phyloP scores from a whole-genome alignment of 1,140 invertebrate genomes.

The Aleiodes sp. region DNA sequence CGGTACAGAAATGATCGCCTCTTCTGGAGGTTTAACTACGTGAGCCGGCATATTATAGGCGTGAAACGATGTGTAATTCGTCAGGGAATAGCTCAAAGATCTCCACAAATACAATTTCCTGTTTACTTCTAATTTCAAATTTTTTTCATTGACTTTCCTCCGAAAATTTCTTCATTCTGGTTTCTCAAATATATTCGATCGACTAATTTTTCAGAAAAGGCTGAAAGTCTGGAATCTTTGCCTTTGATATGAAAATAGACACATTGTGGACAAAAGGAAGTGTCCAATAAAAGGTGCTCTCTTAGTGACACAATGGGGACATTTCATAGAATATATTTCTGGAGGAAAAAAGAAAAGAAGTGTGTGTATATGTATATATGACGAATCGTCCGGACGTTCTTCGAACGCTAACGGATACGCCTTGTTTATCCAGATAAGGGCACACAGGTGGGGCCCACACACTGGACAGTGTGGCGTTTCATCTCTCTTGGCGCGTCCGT shows the following conservation, averaged over 20 bases:
- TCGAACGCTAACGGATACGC: conserved; percentile 50
- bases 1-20: conserved; percentile 16
- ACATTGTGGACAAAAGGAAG: too few relatives aligned
- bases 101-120: too few relatives aligned
- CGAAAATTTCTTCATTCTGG: too few relatives aligned
- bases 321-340: background rate
- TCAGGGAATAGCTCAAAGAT: conserved; percentile 41
- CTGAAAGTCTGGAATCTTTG: too few relatives aligned
- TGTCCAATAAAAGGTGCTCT: too few relatives aligned
- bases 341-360: background rate
- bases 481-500: conserved; percentile 50
- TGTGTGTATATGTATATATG: background rate
- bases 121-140: too few relatives aligned
- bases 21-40: conserved; percentile 35
- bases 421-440: conserved; percentile 61
- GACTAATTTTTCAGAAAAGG: too few relatives aligned
- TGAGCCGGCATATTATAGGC: conserved; percentile 49
- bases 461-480: conserved; percentile 62
- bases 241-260: too few relatives aligned
- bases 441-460: conserved; percentile 51
- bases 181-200: too few relatives aligned
- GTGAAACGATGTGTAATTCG: conserved; percentile 59
- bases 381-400: conserved; percentile 33
- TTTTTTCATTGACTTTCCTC: too few relatives aligned
- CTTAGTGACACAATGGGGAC: background rate